A percentile compares a stretch with the other conserved stretches of the same genome.
Conservation (phyloP, 2,888 invertebrate genomes). For the Pandemis corylana region DNA sequence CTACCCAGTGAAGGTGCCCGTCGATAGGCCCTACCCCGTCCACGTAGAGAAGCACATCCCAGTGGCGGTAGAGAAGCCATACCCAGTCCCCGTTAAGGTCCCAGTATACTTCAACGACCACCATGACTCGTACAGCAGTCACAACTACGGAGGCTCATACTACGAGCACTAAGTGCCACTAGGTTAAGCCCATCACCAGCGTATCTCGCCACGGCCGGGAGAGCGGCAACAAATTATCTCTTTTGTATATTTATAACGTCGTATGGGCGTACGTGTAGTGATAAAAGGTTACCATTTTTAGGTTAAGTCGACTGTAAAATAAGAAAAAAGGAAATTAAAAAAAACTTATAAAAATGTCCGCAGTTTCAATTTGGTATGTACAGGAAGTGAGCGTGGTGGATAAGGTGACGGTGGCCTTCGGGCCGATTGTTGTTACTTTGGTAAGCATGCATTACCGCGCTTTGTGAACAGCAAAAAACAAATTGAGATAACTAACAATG, state of each 20-base stretch:
- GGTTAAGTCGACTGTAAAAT: slow-evolving; percentile 79
- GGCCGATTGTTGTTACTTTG: slow-evolving; percentile 54
- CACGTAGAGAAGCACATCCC: slow-evolving; percentile 79
- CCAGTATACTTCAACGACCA: slow-evolving; percentile 67
- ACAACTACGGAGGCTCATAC: slow-evolving; percentile 61
- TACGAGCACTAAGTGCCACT: slow-evolving; percentile 74
- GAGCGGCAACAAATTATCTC: slow-evolving; percentile 71
- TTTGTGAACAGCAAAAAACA: slow-evolving; percentile 36
- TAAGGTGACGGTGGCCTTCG: slow-evolving; percentile 62
- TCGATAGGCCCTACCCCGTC: slow-evolving; percentile 88
- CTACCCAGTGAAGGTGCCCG: slow-evolving; percentile 87
- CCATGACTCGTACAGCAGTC: slow-evolving; percentile 48
- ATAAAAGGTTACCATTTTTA: slow-evolving; percentile 81
- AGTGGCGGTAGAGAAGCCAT: slow-evolving; percentile 82
- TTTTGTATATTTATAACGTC: slow-evolving; percentile 74
- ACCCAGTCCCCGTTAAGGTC: slow-evolving; percentile 84
- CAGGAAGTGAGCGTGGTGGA: slow-evolving; percentile 43
- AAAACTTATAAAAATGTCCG: slow-evolving; percentile 52
- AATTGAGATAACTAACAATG: slow-evolving; percentile 22
- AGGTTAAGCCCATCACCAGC: slow-evolving; percentile 61
- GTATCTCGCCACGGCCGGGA: slow-evolving; percentile 78
- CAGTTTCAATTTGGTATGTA: slow-evolving; percentile 56
- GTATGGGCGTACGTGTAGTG: slow-evolving; percentile 79
- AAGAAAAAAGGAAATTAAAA: slow-evolving; percentile 69
- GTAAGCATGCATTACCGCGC: slow-evolving; percentile 46